Evolutionary conservation across 2,113 vertebrate species (phyloP), one percentile per base, ranked within the genome.

Genomic region (Nansenia antarctica): DNA sequence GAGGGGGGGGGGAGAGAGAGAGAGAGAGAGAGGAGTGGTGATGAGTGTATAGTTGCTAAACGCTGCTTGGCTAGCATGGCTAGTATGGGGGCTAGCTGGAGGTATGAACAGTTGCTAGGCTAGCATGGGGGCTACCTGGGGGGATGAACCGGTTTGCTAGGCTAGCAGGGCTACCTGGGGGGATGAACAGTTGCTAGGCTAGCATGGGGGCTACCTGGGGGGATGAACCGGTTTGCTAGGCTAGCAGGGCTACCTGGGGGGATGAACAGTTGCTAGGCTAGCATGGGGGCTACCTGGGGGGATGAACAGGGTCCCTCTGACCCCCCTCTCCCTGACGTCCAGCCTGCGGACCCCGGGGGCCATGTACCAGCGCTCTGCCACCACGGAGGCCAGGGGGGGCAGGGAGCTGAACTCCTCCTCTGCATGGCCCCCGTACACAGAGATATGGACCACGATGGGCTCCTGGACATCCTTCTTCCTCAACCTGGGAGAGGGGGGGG

Each of bases 361-460:
- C 66, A 86, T 75, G 83, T 91, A 91, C 89, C 89, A 93, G 9
- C 92, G 81, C 73, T 93, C 92, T 3, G 65, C 73, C 18, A 90
- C 59, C 9, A n/a, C 61, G 0, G 67, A 82, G 2, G 77, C 84
- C 72, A 92, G 57, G 1, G 86, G 73, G 27, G 39, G 1, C 30
- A 9, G 62, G 27, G 81, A 73, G 8, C 54, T 70, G 79, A 93
- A 91, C 26, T 67, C 86, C 47, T 73, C 67, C 2, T 31, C 1
- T 0, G 84, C 6, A 4, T 92, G 89, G 15, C 86, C 90, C 0
- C 55, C 14, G 68, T 89, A 81, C 5, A 88, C 78, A 0, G 87
- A 92, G 66, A 93, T 69, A 42, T 67, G 57, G 53, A 92, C 69
- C 60, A 86, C 39, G 81, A 86, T 72, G 12, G 92, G 92, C 22